phyloP scores from a whole-genome alignment of 2,797 vertebrate species.

The Prunella strophiata region DNA sequence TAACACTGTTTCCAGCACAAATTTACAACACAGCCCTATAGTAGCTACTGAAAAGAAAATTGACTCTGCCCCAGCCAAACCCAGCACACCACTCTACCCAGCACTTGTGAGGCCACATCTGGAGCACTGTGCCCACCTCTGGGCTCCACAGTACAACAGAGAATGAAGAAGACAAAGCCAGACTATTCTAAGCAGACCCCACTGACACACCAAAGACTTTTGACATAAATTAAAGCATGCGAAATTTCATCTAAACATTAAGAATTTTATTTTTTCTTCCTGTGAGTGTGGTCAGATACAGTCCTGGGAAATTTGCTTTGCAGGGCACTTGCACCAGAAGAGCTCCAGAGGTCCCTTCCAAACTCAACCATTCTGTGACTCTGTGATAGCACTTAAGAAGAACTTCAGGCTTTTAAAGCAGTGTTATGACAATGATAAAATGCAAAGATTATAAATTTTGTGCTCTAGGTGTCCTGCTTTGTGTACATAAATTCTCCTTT shows the following conservation, averaged over 20 bases:
- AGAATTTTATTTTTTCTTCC: background rate
- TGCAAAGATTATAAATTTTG: background rate
- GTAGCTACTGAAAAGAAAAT: background rate
- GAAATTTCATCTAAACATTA: background rate
- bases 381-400: background rate
- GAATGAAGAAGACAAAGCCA: background rate
- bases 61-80: background rate
- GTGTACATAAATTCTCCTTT: background rate
- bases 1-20: background rate
- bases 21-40: background rate
- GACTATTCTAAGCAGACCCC: background rate
- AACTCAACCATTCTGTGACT: background rate
- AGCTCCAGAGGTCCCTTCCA: background rate
- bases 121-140: background rate
- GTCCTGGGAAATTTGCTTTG: background rate
- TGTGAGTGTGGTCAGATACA: background rate
- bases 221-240: background rate
- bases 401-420: background rate
- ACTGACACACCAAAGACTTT: background rate
- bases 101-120: background rate
- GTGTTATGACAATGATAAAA: background rate
- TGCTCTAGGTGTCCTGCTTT: background rate
- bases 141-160: background rate
- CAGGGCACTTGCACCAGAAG: background rate
- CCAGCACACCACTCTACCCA: background rate